Evolutionary conservation across 2,888 invertebrate species (phyloP).

Genomic region (Netelia melanura): DNA sequence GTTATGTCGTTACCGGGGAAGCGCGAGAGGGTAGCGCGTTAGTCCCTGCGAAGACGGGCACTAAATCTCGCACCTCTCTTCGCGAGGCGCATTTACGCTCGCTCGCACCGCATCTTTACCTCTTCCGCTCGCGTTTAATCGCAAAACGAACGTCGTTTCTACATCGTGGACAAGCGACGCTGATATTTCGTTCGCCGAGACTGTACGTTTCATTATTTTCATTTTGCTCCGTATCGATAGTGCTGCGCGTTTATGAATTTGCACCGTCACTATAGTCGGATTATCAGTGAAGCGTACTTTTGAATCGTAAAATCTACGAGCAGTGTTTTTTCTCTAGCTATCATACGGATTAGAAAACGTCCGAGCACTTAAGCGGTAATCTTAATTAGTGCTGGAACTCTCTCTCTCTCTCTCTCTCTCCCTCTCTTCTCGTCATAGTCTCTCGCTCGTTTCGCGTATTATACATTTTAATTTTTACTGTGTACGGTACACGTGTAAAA

Average conservation of each 20-base stretch:
- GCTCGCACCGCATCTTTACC: not conserved
- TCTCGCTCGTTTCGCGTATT: constrained; percentile 16
- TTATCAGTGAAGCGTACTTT: constrained; percentile 3
- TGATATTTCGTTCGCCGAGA: not conserved
- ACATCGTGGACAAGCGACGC: not conserved
- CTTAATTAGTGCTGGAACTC: constrained; percentile 54
- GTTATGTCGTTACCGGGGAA: constrained; percentile 8
- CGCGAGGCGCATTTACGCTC: not conserved
- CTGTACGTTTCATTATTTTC: not conserved
- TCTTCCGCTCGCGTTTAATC: not conserved
- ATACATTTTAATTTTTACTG: not conserved
- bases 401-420: constrained; percentile 26
- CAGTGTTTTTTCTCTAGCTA: constrained; percentile 32
- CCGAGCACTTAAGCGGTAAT: constrained; percentile 48
- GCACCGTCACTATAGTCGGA: not conserved
- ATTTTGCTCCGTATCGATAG: constrained; percentile 1
- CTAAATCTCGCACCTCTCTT: constrained; percentile 76
- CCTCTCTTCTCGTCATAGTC: constrained; percentile 31
- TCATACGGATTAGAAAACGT: constrained; percentile 56
- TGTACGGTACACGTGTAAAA: not conserved
- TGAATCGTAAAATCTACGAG: constrained; percentile 32
- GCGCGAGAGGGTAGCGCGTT: not conserved
- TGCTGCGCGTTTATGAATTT: not conserved
- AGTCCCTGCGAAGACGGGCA: constrained; percentile 61
- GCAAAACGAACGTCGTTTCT: constrained; percentile 29